Percentiles rank a stretch among this genome's conserved stretches.
Evolutionary conservation across 2,888 invertebrate genomes (phyloP).

Genomic region (Chrysolina americana): DNA sequence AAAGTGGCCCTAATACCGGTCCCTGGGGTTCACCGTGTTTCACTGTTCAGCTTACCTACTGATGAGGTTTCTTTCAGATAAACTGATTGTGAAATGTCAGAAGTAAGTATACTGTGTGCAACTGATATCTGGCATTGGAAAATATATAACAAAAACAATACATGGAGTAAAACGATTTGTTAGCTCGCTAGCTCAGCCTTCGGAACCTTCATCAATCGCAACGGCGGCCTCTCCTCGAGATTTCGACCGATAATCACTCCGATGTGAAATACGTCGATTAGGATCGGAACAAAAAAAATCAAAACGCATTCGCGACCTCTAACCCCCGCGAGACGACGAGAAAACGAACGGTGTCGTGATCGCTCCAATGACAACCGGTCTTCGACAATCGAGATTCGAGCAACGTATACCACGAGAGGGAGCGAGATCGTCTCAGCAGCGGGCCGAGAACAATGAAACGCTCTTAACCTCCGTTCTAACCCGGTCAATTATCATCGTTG

Average conservation of each 20-base stretch:
- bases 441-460: slow-evolving; percentile 41
- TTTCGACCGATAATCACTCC: slow-evolving; percentile 22
- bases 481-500: slow-evolving; percentile 36
- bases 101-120: too few species aligned
- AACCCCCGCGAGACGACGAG: slow-evolving; percentile 32
- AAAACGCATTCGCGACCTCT: slow-evolving; percentile 51
- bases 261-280: slow-evolving; percentile 36
- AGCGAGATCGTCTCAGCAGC: slow-evolving; percentile 22
- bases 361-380: slow-evolving; percentile 52
- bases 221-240: not conserved
- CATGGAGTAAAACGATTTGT: too few species aligned
- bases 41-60: too few species aligned
- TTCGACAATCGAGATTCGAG: slow-evolving; percentile 47
- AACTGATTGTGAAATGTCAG: too few species aligned
- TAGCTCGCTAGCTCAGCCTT: not conserved
- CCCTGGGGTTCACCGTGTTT: too few species aligned
- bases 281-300: slow-evolving; percentile 48
- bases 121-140: too few species aligned
- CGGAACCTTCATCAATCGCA: not conserved
- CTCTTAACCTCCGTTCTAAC: slow-evolving; percentile 40
- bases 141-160: too few species aligned
- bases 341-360: slow-evolving; percentile 48
- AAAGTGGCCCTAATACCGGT: too few species aligned
- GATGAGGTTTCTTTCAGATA: too few species aligned
- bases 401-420: slow-evolving; percentile 41